Evolutionary conservation across 2,797 vertebrate genomes (phyloP).

Genomic region (Cottoperca gobio): DNA sequence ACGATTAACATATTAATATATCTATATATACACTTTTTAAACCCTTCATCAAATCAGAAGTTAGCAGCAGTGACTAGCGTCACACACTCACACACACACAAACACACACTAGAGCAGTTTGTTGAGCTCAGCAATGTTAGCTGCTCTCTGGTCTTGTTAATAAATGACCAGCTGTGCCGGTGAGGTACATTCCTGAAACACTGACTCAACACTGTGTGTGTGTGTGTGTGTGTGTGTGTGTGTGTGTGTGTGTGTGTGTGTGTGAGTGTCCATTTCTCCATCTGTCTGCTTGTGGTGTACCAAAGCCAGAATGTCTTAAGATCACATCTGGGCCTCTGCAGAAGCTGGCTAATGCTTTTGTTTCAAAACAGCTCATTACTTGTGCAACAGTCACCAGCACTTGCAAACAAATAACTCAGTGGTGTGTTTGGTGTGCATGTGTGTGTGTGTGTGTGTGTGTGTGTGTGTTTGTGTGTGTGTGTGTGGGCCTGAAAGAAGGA

Average conservation of each 20-base stretch:
- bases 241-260: background rate
- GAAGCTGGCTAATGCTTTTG: slow-evolving; percentile 11
- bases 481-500: background rate
- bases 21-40: background rate
- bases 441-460: slow-evolving; percentile 6
- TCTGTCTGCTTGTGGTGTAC: background rate
- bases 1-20: background rate
- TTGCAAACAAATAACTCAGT: slow-evolving; percentile 38
- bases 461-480: background rate
- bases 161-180: background rate
- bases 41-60: background rate
- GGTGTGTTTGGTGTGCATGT: slow-evolving; percentile 14
- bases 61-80: background rate
- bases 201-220: slow-evolving; percentile 8
- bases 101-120: background rate
- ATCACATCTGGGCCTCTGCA: slow-evolving; percentile 21
- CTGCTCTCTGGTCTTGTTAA: slow-evolving; percentile 5
- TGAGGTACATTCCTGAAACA: slow-evolving; percentile 15
- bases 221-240: background rate
- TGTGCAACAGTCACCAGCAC: slow-evolving; percentile 39
- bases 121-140: background rate
- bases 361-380: slow-evolving; percentile 44
- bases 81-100: background rate
- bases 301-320: background rate
- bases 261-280: background rate